Percentiles rank a stretch among this genome's conserved stretches.
Evolutionary conservation across 2,113 vertebrate genomes (phyloP).

Genomic region (Phalacrocorax carbo): DNA sequence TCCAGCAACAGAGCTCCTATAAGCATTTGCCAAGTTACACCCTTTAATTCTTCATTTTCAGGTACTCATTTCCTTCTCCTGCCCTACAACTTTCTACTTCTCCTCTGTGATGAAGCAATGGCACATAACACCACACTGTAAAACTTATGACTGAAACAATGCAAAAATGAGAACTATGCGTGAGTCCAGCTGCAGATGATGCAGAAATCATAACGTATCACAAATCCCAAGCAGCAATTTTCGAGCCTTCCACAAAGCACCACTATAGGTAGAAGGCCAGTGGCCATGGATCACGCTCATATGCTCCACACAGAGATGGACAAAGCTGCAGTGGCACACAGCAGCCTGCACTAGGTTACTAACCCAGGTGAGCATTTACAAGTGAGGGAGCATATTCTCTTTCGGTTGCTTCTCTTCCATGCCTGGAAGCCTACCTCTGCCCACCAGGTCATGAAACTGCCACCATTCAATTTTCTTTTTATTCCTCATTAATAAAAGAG

Average conservation of each 20-base stretch:
- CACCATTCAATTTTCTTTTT: not conserved
- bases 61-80: not conserved
- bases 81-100: not conserved
- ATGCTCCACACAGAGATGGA: rapidly evolving
- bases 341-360: not conserved
- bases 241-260: not conserved
- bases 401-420: not conserved
- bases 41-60: not conserved
- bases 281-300: rapidly evolving
- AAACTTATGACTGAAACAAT: not conserved
- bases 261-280: rapidly evolving
- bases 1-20: not conserved
- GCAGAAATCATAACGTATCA: not conserved
- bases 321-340: not conserved
- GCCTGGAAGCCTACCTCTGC: not conserved
- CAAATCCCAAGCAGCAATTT: not conserved
- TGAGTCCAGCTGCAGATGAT: not conserved
- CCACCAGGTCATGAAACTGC: not conserved
- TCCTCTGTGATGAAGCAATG: not conserved
- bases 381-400: not conserved
- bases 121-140: rapidly evolving
- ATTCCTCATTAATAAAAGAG: not conserved
- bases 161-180: rapidly evolving
- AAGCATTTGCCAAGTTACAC: not conserved
- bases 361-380: rapidly evolving